These are phyloP conservation scores for Penaeus chinensis DNA, from an alignment of 1,140 invertebrate species.

Conservation along the genomic window DNA sequence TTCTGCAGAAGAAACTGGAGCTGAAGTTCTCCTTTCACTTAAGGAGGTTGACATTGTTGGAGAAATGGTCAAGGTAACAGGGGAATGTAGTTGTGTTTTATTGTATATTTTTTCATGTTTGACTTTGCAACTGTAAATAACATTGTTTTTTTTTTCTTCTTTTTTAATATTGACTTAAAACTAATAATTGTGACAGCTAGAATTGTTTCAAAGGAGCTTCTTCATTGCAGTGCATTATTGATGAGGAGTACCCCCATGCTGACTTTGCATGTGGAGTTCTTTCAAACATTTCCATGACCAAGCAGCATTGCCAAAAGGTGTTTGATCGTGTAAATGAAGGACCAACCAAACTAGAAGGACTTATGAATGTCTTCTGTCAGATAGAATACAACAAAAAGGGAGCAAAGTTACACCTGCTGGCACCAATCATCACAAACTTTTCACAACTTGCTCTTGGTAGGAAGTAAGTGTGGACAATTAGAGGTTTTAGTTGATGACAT, in stretches of 20 bases:
- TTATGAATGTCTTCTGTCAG: slow-evolving; percentile 38
- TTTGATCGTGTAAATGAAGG: slow-evolving; percentile 8
- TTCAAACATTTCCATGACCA: slow-evolving; percentile 35
- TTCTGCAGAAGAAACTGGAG: slow-evolving; percentile 39
- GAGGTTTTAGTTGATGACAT: too few relatives aligned
- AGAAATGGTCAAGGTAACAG: slow-evolving; percentile 47
- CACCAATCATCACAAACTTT: slow-evolving; percentile 48
- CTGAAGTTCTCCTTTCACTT: slow-evolving; percentile 6
- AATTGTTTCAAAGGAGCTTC: background rate
- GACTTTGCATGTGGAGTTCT: slow-evolving; percentile 48
- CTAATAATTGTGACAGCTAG: too few relatives aligned
- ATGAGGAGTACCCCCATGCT: slow-evolving; percentile 38
- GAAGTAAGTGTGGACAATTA: background rate
- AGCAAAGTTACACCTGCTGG: slow-evolving; percentile 43
- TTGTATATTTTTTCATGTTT: background rate
- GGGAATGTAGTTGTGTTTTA: background rate
- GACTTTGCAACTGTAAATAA: background rate
- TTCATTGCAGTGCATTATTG: slow-evolving; percentile 31
- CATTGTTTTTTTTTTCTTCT: background rate
- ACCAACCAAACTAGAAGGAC: slow-evolving; percentile 17
- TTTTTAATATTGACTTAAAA: too few relatives aligned
- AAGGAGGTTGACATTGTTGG: slow-evolving; percentile 3
- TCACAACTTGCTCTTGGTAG: slow-evolving; percentile 44
- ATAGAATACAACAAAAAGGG: slow-evolving; percentile 49
- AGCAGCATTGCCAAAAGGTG: slow-evolving; percentile 33